phyloP scores from a whole-genome alignment of 1,140 invertebrate genomes.

The Danaus plexippus region DNA sequence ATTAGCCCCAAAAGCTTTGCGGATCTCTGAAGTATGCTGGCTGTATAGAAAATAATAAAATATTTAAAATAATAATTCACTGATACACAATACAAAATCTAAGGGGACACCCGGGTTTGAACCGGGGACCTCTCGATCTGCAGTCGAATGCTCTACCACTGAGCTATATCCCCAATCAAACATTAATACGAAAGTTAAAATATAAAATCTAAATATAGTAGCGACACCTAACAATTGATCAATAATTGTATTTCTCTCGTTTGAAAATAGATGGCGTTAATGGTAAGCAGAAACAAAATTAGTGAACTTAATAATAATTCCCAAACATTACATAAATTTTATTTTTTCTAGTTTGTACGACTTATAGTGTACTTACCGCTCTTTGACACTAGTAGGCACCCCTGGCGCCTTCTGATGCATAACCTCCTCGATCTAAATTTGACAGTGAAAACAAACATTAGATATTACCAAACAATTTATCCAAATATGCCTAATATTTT shows the following conservation, averaged over 20 bases:
- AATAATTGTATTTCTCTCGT: too few species aligned
- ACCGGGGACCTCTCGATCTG: constrained; percentile 65
- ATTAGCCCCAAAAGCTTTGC: constrained; percentile 48
- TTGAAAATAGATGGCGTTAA: constrained; percentile 41
- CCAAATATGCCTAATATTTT: too few species aligned
- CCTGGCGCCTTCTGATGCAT: constrained; percentile 64
- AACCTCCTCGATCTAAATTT: constrained; percentile 64
- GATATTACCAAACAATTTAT: too few species aligned
- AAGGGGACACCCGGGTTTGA: constrained; percentile 93
- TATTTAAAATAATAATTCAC: constrained; percentile 2
- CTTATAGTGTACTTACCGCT: constrained; percentile 38
- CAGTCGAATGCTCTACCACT: too few species aligned
- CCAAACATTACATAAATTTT: too few species aligned
- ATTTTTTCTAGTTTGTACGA: too few species aligned
- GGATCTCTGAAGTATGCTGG: constrained; percentile 27
- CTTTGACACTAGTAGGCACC: constrained; percentile 54
- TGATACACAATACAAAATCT: too few species aligned
- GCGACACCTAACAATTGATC: too few species aligned
- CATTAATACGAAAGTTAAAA: too few species aligned
- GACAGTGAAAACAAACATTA: constrained; percentile 9
- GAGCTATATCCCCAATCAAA: too few species aligned
- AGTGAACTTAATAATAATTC: too few species aligned
- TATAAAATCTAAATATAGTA: too few species aligned
- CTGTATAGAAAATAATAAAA: constrained; percentile 40
- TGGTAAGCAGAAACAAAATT: neutral